Evolutionary conservation across 2,797 vertebrate genomes (phyloP).

Genomic region (Intellagama lesueurii): DNA sequence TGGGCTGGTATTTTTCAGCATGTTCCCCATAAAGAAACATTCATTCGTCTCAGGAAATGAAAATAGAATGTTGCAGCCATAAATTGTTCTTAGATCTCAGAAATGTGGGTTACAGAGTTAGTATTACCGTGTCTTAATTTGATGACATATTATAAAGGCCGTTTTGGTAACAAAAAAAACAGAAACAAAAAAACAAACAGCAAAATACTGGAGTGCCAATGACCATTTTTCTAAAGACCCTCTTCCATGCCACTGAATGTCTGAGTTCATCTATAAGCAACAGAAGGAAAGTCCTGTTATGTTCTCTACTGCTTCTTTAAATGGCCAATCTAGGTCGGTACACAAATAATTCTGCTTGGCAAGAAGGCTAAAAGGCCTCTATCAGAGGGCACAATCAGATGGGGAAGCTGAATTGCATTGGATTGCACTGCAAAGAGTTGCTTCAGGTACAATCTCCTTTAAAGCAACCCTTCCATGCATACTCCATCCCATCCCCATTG

Average conservation of each 20-base stretch:
- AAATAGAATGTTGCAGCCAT: neutral
- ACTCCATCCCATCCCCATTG: too few relatives aligned
- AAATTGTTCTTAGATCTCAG: neutral
- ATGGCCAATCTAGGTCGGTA: neutral
- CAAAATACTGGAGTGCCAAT: neutral
- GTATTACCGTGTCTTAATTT: neutral
- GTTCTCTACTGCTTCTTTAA: neutral
- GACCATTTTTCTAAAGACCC: neutral
- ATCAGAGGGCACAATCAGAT: too few relatives aligned
- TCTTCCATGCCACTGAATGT: neutral
- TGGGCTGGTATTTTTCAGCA: neutral
- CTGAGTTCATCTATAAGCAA: neutral
- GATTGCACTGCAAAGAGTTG: too few relatives aligned
- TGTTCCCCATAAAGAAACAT: neutral
- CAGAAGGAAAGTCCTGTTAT: neutral
- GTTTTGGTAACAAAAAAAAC: neutral
- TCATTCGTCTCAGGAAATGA: neutral
- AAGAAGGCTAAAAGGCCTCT: neutral
- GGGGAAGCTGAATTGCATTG: neutral
- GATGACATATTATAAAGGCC: neutral
- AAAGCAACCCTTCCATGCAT: too few relatives aligned
- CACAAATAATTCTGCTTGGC: neutral
- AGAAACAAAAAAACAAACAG: neutral
- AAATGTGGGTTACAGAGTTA: neutral
- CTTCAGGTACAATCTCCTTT: too few relatives aligned